Conservation (phyloP, 2,113 vertebrate species). For the Strigops habroptila region DNA sequence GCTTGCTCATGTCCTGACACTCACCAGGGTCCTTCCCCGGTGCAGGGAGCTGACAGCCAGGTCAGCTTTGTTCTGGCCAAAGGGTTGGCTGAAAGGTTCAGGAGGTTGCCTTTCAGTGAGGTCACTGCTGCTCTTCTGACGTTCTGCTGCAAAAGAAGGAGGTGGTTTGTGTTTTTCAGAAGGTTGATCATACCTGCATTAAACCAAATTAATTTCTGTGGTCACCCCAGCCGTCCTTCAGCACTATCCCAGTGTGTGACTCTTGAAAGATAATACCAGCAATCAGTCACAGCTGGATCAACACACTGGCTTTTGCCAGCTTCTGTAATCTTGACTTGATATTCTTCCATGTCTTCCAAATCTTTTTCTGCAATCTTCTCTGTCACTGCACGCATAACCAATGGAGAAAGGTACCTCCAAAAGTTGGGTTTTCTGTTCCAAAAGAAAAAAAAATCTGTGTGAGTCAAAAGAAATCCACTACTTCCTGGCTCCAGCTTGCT, state of each 20-base stretch:
- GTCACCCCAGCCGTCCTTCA: constrained; percentile 62
- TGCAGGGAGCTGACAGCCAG: not conserved
- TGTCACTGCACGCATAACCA: not conserved
- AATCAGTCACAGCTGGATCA: constrained; percentile 70
- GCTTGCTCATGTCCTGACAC: not conserved
- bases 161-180: not conserved
- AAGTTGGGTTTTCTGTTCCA: not conserved
- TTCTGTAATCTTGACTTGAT: constrained; percentile 58
- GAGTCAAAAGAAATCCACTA: not conserved
- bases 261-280: constrained; percentile 75
- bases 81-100: not conserved
- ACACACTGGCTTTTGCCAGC: constrained; percentile 53
- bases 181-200: constrained; percentile 68
- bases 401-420: not conserved
- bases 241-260: constrained; percentile 59
- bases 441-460: not conserved
- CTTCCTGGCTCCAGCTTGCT: not conserved
- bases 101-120: not conserved
- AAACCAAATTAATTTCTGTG: constrained; percentile 68
- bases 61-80: not conserved
- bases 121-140: not conserved
- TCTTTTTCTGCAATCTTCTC: constrained; percentile 70
- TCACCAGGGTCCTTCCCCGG: rapidly evolving
- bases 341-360: constrained; percentile 54
- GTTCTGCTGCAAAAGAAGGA: not conserved